Evolutionary conservation across 2,797 vertebrate species (phyloP).

Genomic region (Argya squamiceps): DNA sequence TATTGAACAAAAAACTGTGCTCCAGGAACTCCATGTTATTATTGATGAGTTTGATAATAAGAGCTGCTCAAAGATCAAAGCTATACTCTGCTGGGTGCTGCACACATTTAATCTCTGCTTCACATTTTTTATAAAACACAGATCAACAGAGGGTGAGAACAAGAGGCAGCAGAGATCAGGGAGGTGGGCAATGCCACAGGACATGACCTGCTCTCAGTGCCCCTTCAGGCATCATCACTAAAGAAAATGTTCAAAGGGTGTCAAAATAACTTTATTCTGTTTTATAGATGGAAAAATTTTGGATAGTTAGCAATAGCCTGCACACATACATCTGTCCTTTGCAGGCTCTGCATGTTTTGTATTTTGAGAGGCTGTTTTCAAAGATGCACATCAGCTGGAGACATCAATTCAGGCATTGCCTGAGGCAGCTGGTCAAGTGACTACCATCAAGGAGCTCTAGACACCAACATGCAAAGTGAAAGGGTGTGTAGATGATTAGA

Average conservation of each 20-base stretch:
- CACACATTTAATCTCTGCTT: neutral
- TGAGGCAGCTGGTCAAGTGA: neutral
- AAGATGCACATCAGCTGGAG: neutral
- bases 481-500: neutral
- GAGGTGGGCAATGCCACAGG: neutral
- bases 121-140: neutral
- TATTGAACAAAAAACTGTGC: neutral
- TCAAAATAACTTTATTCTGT: neutral
- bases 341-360: neutral
- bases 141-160: neutral
- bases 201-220: rapidly evolving
- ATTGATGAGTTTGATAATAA: neutral
- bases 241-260: neutral
- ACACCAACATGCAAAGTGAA: neutral
- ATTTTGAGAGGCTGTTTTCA: neutral
- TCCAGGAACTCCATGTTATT: neutral
- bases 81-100: neutral
- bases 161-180: neutral
- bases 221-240: neutral
- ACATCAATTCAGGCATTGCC: neutral
- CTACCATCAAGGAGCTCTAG: neutral
- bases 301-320: neutral
- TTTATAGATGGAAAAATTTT: neutral
- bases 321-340: neutral
- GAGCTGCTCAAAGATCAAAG: neutral